Conservation (phyloP, 2,797 vertebrate species). For the Sternarchorhynchus goeldii region DNA sequence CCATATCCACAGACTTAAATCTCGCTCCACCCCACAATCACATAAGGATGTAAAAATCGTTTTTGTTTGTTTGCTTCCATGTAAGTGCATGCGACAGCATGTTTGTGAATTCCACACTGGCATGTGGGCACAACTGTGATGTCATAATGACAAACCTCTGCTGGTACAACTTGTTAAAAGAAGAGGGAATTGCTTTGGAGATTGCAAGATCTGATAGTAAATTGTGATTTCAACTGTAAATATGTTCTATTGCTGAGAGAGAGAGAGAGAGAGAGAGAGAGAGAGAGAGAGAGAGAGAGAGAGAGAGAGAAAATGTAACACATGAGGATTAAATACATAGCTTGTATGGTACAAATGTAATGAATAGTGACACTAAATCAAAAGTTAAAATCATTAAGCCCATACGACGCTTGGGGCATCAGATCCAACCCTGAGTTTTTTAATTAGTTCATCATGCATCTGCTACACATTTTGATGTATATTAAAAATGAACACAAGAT, state of each 20-base stretch:
- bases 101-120: too few relatives aligned
- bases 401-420: neutral
- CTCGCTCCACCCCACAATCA: too few relatives aligned
- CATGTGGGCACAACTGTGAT: too few relatives aligned
- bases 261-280: neutral
- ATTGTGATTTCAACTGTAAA: too few relatives aligned
- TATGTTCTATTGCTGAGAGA: too few relatives aligned
- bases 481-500: neutral
- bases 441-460: neutral
- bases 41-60: too few relatives aligned
- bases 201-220: too few relatives aligned
- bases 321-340: neutral
- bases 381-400: slow-evolving; percentile 1
- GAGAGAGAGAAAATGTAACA: neutral
- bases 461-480: neutral
- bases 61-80: too few relatives aligned
- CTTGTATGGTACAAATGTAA: neutral
- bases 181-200: too few relatives aligned
- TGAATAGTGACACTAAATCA: neutral
- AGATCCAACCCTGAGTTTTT: neutral
- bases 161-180: too few relatives aligned
- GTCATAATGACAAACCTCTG: too few relatives aligned
- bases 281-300: neutral
- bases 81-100: too few relatives aligned
- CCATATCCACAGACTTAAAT: neutral